Percentiles rank a stretch among this genome's conserved stretches.
Conservation (phyloP, 2,888 invertebrate genomes). For the Oligia latruncula region DNA sequence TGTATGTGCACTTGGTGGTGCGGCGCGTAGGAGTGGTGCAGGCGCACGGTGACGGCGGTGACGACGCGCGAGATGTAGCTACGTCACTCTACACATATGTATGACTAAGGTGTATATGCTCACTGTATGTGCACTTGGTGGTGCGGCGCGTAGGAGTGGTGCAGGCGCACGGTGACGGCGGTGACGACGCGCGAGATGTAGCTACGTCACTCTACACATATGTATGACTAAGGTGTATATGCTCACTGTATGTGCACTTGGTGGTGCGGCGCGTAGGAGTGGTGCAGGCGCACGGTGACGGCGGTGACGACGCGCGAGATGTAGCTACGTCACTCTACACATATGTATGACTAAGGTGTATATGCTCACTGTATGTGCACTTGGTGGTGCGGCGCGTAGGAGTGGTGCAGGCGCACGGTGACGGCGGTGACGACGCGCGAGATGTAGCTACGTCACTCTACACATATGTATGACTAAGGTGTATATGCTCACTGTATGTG, state of each 20-base stretch:
- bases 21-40: conserved; percentile 96
- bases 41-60: conserved; percentile 93
- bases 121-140: conserved; percentile 95
- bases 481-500: too few relatives aligned
- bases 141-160: conserved; percentile 96
- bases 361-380: conserved; percentile 93
- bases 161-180: conserved; percentile 94
- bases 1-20: conserved; percentile 95
- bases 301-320: conserved; percentile 90
- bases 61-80: conserved; percentile 88
- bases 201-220: conserved; percentile 8
- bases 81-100: conserved; percentile 5
- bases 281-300: conserved; percentile 95
- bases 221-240: background rate
- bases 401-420: conserved; percentile 95
- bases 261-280: conserved; percentile 96
- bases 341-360: conserved; percentile 2
- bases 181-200: conserved; percentile 89
- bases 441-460: conserved; percentile 69
- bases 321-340: conserved; percentile 61
- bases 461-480: too few relatives aligned
- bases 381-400: conserved; percentile 96
- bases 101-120: conserved; percentile 69
- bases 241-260: conserved; percentile 94
- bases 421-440: conserved; percentile 92